Evolutionary conservation across 2,113 vertebrate species (phyloP).

Genomic region (Solea solea): DNA sequence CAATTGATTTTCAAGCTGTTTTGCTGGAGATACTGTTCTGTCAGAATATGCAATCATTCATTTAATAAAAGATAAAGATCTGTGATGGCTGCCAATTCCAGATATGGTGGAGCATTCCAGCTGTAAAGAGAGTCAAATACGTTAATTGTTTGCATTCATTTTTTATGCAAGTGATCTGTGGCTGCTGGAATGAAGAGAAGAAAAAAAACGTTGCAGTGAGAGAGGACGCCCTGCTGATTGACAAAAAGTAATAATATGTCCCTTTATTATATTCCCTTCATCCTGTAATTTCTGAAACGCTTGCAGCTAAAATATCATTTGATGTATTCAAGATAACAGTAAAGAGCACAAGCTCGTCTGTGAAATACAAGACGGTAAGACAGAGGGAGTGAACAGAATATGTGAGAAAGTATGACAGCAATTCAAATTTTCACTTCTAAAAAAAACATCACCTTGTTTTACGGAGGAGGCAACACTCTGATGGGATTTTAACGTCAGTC

Average conservation of each 20-base stretch:
- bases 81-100: background rate
- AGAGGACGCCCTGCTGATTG: slow-evolving; percentile 61
- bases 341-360: slow-evolving; percentile 2
- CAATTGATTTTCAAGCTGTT: slow-evolving; percentile 5
- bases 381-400: background rate
- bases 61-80: slow-evolving; percentile 31
- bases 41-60: slow-evolving; percentile 10
- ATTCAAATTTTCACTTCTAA: slow-evolving; percentile 26
- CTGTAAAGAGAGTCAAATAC: slow-evolving; percentile 14
- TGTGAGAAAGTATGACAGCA: background rate
- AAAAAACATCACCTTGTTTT: slow-evolving; percentile 18
- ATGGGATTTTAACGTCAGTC: background rate
- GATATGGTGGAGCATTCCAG: background rate
- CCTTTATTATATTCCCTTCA: background rate
- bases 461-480: background rate
- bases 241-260: slow-evolving; percentile 11
- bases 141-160: slow-evolving; percentile 26
- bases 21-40: background rate
- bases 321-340: slow-evolving; percentile 21
- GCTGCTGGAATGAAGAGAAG: slow-evolving; percentile 50
- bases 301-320: slow-evolving; percentile 20
- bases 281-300: slow-evolving; percentile 15
- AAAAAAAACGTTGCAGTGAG: slow-evolving; percentile 50
- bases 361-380: slow-evolving; percentile 8
- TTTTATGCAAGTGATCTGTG: slow-evolving; percentile 45